Evolutionary conservation across 2,888 invertebrate genomes (phyloP).

Genomic region (Himalopsyche kuldschensis): DNA sequence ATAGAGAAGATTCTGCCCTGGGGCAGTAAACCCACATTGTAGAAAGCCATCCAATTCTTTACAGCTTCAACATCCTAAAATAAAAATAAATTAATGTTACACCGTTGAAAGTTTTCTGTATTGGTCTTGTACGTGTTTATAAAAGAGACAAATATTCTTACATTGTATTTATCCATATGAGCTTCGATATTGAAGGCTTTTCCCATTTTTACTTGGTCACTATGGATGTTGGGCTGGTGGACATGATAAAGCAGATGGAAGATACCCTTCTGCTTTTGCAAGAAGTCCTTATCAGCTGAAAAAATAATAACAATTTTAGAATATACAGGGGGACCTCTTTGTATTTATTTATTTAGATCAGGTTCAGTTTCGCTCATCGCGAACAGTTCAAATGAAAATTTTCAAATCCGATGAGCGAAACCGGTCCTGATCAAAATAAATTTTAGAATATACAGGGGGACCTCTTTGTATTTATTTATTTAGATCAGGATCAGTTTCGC

Average conservation of each 20-base stretch:
- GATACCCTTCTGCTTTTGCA: slow-evolving; percentile 56
- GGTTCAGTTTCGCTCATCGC: too few species aligned
- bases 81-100: background rate
- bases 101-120: background rate
- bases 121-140: too few species aligned
- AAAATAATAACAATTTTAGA: slow-evolving; percentile 31
- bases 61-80: slow-evolving; percentile 43
- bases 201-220: slow-evolving; percentile 56
- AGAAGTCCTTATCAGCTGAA: slow-evolving; percentile 59
- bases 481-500: too few species aligned
- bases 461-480: too few species aligned
- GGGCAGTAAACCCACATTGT: slow-evolving; percentile 60
- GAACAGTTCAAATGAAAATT: too few species aligned
- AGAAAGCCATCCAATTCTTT: slow-evolving; percentile 58
- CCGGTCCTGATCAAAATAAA: too few species aligned
- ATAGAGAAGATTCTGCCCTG: slow-evolving; percentile 63
- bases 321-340: too few species aligned
- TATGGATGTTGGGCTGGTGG: slow-evolving; percentile 62
- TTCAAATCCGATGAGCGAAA: too few species aligned
- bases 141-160: background rate
- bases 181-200: slow-evolving; percentile 56
- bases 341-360: too few species aligned
- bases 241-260: slow-evolving; percentile 59
- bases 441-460: too few species aligned
- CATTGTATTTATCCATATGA: slow-evolving; percentile 44